Conservation (phyloP, 1,140 invertebrate species). For the Macrobrachium nipponense region DNA sequence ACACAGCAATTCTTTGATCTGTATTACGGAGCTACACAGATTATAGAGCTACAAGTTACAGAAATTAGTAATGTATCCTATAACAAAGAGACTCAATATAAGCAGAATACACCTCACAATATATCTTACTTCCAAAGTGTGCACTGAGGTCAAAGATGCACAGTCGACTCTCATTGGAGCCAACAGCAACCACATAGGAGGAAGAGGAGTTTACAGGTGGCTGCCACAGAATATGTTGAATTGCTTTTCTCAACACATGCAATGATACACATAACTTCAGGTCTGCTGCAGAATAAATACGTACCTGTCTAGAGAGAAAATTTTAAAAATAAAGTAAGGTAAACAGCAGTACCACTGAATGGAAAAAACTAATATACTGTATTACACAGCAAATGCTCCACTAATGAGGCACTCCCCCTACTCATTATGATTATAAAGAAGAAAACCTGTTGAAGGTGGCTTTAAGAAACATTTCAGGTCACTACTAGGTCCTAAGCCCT, state of each 20-base stretch:
- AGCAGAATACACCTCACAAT: neutral
- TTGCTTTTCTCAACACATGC: slow-evolving; percentile 47
- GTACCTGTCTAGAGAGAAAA: slow-evolving; percentile 25
- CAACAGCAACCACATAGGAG: slow-evolving; percentile 45
- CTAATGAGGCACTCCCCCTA: no score
- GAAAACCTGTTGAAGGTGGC: no score
- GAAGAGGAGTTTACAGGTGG: slow-evolving; percentile 10
- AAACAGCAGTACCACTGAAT: neutral
- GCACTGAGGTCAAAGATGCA: slow-evolving; percentile 41
- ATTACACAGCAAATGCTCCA: no score
- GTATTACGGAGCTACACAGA: no score
- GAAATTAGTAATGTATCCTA: no score
- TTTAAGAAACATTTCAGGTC: no score
- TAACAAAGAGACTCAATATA: no score
- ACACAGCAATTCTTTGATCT: no score
- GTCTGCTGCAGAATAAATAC: slow-evolving; percentile 19
- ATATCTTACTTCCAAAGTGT: slow-evolving; percentile 28
- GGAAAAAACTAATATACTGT: neutral
- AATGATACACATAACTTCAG: slow-evolving; percentile 29
- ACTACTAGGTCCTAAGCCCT: no score
- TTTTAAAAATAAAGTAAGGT: neutral
- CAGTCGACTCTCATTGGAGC: slow-evolving; percentile 54
- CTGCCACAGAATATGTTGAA: slow-evolving; percentile 60
- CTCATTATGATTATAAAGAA: no score
- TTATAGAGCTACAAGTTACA: no score